Base-by-base conservation (phyloP, 1,140 invertebrate genomes). In the Sesamia nonagrioides region DNA sequence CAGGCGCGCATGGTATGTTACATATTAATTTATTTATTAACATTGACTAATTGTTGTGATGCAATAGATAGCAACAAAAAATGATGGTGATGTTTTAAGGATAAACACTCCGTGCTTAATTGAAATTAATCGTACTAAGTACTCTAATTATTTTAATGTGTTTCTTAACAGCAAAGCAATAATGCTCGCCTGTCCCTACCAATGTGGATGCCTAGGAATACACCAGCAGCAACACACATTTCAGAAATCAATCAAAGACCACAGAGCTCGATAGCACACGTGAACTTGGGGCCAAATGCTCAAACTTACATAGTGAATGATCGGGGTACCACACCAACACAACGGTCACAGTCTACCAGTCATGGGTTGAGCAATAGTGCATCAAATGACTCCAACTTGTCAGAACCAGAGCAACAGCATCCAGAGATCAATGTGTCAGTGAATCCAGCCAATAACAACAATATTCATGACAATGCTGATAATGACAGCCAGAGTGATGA, bases 401-500 rank as follows among this genome's bases (percentile, higher is more conserved):
- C 91, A 7, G 89, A 92, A n/a, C 85, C 87, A 40, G 81, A 73
- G 5, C 85, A 83, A 52, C 88, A 89, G 18, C 83, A 88, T 33
- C 84, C 79, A 2, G 93, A 94, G 18, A 89, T 92, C 33, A 94
- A 92, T 87, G 85, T 89, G 27, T 91, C 91, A 7, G 90, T 92
- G 18, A 95, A 95, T 78, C 91, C 92, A 0, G 87, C 91, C 35
- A 94, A 94, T 77, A 95, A 95, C 81, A 94, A 94, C 58, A 93
- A 95, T 82, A 91, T 92, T n/a, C 87, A 92, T 88, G 92, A 95
- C 52, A 92, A 93, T 88, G 84, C 83, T 33, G 93, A 95, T 77
- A 93, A 91, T 89, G 93, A 94, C 21, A 95, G 90, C 80, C 92
- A 92, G 68, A 95, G 93, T 87, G 93, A 95, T 77, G 93, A 95